A percentile compares a stretch with the other conserved stretches of the same genome.
Evolutionary conservation across 2,113 vertebrate species (phyloP).

Genomic region (Gopherus flavomarginatus): DNA sequence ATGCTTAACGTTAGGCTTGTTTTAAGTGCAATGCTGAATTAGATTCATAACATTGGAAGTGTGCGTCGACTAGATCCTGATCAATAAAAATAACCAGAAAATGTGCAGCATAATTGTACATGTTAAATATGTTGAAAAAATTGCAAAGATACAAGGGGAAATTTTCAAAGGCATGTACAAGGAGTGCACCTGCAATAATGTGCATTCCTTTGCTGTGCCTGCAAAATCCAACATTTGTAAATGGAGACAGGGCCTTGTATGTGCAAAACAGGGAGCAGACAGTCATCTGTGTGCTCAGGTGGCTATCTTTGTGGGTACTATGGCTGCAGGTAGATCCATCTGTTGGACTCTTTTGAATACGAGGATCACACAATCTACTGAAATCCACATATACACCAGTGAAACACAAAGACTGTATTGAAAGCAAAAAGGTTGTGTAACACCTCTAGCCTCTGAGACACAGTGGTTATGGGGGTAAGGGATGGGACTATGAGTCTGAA

Average conservation of each 20-base stretch:
- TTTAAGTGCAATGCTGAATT: not conserved
- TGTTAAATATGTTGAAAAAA: not conserved
- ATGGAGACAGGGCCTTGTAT: not conserved
- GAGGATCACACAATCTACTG: not conserved
- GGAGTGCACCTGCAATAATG: not conserved
- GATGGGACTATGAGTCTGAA: fast-evolving
- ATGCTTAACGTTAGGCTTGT: not conserved
- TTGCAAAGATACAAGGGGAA: not conserved
- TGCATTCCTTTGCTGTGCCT: not conserved
- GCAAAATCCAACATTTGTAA: not conserved
- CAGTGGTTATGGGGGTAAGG: not conserved
- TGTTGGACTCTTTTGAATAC: not conserved
- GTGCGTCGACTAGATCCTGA: fast-evolving
- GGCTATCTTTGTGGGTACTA: not conserved
- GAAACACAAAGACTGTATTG: not conserved
- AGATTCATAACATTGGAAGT: not conserved
- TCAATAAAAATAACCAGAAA: not conserved
- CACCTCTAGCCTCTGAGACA: too few relatives aligned
- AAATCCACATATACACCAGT: not conserved
- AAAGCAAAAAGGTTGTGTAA: not conserved
- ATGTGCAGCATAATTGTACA: not conserved
- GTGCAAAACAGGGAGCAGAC: not conserved
- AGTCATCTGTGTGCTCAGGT: not conserved
- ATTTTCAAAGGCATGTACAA: not conserved
- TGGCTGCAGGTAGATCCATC: not conserved